A percentile compares a stretch with the other conserved stretches of the same genome.
phyloP scores from a whole-genome alignment of 2,888 invertebrate genomes.

The Tenthredo livida region DNA sequence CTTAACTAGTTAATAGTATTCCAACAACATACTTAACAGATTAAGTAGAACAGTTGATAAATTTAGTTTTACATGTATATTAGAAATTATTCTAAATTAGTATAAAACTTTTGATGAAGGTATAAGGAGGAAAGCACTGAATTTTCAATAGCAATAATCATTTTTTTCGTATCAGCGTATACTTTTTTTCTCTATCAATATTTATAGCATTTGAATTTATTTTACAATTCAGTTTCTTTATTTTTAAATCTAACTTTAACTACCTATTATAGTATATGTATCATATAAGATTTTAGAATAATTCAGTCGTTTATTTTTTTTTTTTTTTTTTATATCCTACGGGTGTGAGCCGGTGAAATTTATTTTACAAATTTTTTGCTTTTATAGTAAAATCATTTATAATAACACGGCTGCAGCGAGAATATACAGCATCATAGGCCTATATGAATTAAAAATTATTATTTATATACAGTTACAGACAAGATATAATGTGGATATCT shows the following conservation, averaged over 20 bases:
- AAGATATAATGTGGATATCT: neutral
- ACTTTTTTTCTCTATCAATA: neutral
- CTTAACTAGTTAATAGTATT: conserved; percentile 2
- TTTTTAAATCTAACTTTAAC: neutral
- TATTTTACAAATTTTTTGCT: neutral
- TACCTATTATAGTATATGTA: neutral
- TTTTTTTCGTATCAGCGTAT: neutral
- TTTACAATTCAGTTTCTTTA: neutral
- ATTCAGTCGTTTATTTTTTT: conserved; percentile 32
- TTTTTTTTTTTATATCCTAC: neutral
- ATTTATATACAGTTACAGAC: conserved; percentile 6
- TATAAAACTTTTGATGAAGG: neutral
- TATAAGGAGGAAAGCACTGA: neutral
- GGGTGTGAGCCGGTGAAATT: conserved; percentile 12
- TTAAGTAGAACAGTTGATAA: conserved; percentile 38
- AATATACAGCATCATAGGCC: conserved; percentile 29
- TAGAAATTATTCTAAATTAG: neutral
- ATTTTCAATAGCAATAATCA: neutral
- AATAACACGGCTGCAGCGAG: conserved; percentile 7
- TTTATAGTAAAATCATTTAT: neutral
- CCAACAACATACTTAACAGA: conserved; percentile 33
- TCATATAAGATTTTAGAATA: conserved; percentile 32
- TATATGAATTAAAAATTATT: neutral
- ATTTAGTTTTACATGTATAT: neutral
- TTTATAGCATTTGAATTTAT: neutral